phyloP scores from a whole-genome alignment of 2,888 invertebrate genomes.

The Monochamus alternatus region DNA sequence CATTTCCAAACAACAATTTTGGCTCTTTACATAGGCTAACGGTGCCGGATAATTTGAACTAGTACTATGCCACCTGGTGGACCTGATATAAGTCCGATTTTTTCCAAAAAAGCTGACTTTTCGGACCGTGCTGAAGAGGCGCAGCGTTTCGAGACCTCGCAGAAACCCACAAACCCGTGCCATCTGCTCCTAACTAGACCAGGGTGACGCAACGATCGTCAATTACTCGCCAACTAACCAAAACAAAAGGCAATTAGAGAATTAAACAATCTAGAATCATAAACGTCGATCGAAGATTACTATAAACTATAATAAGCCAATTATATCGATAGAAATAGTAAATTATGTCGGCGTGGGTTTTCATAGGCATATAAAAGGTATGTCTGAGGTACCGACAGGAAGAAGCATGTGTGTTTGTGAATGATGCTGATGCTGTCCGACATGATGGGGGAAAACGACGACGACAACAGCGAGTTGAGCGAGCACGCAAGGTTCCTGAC shows the following conservation, averaged over 20 bases:
- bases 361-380: slow-evolving; percentile 43
- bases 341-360: slow-evolving; percentile 51
- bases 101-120: neutral
- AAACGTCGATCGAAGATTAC: slow-evolving; percentile 45
- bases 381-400: neutral
- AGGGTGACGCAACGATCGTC: slow-evolving; percentile 30
- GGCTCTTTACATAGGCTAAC: no score
- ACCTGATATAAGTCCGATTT: neutral
- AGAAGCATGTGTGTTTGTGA: slow-evolving; percentile 16
- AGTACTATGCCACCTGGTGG: neutral
- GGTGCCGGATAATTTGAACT: neutral
- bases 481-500: slow-evolving; percentile 82
- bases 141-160: neutral
- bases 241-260: slow-evolving; percentile 44
- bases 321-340: slow-evolving; percentile 48
- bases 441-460: slow-evolving; percentile 79
- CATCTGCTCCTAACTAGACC: neutral
- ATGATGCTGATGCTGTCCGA: slow-evolving; percentile 63
- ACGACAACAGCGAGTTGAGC: slow-evolving; percentile 84
- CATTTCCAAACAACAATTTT: no score
- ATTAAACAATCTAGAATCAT: slow-evolving; percentile 42
- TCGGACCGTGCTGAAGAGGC: no score
- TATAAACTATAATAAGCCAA: slow-evolving; percentile 39
- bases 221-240: slow-evolving; percentile 46
- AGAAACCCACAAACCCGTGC: neutral